A percentile compares a stretch with the other conserved stretches of the same genome.
Evolutionary conservation across 2,888 invertebrate genomes (phyloP).

Genomic region (Mantis religiosa): DNA sequence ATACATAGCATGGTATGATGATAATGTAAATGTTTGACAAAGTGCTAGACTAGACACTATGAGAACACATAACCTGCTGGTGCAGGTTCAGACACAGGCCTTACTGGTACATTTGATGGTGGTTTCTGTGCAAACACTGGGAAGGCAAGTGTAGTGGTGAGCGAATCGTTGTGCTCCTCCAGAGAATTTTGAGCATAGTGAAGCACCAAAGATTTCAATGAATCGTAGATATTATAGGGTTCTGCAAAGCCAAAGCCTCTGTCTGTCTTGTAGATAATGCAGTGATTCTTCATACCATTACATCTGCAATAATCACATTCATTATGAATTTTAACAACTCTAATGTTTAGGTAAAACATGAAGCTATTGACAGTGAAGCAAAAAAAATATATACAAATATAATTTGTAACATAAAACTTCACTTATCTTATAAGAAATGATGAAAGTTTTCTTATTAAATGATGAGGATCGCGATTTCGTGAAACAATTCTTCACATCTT

Average conservation of each 20-base stretch:
- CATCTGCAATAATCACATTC: background rate
- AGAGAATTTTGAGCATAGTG: constrained; percentile 4
- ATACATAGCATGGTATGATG: background rate
- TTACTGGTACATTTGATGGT: background rate
- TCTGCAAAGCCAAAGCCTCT: constrained; percentile 4
- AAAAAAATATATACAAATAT: no score
- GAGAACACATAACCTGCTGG: background rate
- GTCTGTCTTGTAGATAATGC: background rate
- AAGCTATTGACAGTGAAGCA: no score
- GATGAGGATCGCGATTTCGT: no score
- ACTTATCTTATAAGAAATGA: no score
- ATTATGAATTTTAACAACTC: no score
- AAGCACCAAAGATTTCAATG: constrained; percentile 7
- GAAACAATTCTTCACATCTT: no score
- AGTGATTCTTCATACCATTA: background rate
- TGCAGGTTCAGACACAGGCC: background rate
- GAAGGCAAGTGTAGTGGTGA: background rate
- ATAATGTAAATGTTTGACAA: background rate
- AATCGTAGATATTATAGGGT: background rate
- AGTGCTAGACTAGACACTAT: background rate
- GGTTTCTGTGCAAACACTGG: background rate
- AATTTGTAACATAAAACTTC: no score
- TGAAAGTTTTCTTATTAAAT: no score
- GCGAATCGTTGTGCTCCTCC: constrained; percentile 5
- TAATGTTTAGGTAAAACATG: no score